A percentile compares a stretch with the other conserved stretches of the same genome.
Conservation (phyloP, 2,113 vertebrate genomes). For the Otocyon megalotis region DNA sequence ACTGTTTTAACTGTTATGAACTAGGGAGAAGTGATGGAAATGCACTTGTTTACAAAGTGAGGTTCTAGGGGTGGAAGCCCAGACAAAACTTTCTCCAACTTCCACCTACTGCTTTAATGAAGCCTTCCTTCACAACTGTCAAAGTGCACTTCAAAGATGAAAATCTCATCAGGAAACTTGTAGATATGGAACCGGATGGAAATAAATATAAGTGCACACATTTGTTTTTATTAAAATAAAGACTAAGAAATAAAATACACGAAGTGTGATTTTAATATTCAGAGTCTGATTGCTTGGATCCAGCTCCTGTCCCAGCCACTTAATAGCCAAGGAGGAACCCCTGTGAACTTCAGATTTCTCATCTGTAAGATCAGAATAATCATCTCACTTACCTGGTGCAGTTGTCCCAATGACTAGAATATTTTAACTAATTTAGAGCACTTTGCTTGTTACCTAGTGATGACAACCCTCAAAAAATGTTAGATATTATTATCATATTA, state of each 20-base stretch:
- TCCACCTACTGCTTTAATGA: fast-evolving
- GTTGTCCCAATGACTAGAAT: not conserved
- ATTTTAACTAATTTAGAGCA: not conserved
- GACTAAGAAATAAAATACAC: not conserved
- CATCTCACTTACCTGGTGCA: not conserved
- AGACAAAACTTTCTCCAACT: not conserved
- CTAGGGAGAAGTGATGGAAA: not conserved
- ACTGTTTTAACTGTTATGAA: not conserved
- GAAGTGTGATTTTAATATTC: not conserved
- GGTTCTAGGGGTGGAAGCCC: not conserved
- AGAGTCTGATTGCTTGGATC: not conserved
- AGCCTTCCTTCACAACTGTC: not conserved
- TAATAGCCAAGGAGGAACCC: no score
- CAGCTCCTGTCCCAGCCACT: not conserved
- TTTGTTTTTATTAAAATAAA: not conserved
- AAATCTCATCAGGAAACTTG: not conserved
- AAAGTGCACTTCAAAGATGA: not conserved
- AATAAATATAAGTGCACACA: not conserved
- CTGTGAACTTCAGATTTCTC: not conserved
- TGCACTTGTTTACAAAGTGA: not conserved
- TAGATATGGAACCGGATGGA: not conserved
- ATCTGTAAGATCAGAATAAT: not conserved
- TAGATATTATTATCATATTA: not conserved
- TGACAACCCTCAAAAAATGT: not conserved
- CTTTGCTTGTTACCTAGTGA: not conserved